Percentiles rank a stretch among this genome's conserved stretches.
These are phyloP conservation scores for Camponotus fellah DNA, from an alignment of 2,888 invertebrate genomes.

Conservation along the genomic window DNA sequence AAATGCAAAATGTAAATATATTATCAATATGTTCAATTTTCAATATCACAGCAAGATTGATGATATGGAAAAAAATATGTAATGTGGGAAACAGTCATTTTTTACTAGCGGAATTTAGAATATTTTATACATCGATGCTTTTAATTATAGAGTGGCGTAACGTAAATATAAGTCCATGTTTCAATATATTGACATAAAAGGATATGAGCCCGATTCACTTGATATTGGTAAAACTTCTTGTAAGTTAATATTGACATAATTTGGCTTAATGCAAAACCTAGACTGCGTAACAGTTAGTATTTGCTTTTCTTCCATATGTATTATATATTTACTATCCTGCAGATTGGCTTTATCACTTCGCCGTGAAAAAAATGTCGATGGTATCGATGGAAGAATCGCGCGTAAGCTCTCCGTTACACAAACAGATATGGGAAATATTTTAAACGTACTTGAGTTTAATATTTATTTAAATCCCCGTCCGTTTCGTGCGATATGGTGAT, in stretches of 20 bases:
- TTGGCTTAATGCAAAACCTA: conserved; percentile 51
- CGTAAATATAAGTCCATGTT: conserved; percentile 35
- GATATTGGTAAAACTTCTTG: conserved; percentile 44
- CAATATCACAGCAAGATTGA: conserved; percentile 5
- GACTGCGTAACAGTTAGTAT: conserved; percentile 47
- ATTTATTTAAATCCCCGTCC: conserved; percentile 42
- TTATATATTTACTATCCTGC: conserved; percentile 31
- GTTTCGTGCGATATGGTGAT: conserved; percentile 30
- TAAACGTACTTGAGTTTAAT: conserved; percentile 42
- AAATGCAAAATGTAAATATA: conserved; percentile 31
- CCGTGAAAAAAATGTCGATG: conserved; percentile 38
- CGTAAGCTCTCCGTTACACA: conserved; percentile 24
- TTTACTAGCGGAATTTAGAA: conserved; percentile 16
- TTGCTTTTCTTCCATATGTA: conserved; percentile 46
- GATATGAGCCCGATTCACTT: conserved; percentile 29
- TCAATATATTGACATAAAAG: conserved; percentile 47
- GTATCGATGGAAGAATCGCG: conserved; percentile 40
- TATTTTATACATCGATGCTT: conserved; percentile 33
- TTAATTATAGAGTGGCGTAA: conserved; percentile 43
- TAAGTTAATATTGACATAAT: conserved; percentile 54
- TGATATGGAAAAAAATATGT: conserved; percentile 20
- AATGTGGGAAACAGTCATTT: conserved; percentile 1
- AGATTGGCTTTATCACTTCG: conserved; percentile 36
- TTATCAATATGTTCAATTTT: conserved; percentile 19
- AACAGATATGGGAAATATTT: conserved; percentile 32